A percentile compares a stretch with the other conserved stretches of the same genome.
Evolutionary conservation across 1,140 invertebrate genomes (phyloP).

Genomic region (Varroa destructor): DNA sequence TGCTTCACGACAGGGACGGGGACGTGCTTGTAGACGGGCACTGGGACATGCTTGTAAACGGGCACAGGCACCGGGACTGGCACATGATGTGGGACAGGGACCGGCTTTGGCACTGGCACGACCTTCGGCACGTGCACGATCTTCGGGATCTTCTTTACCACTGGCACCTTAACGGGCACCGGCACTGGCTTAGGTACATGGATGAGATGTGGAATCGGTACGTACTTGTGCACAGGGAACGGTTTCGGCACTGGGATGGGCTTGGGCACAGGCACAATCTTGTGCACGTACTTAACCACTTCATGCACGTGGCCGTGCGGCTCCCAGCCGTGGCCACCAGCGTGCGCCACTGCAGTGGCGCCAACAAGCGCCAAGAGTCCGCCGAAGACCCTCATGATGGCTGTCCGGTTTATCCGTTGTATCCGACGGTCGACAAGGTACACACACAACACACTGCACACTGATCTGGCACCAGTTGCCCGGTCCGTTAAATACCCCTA

Average conservation of each 20-base stretch:
- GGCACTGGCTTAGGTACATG: constrained; percentile 18
- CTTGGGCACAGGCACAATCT: constrained; percentile 21
- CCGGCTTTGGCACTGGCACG: constrained; percentile 22
- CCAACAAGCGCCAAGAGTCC: constrained; percentile 16
- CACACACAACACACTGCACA: constrained; percentile 24
- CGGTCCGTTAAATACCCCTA: constrained; percentile 20
- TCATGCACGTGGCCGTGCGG: constrained; percentile 27
- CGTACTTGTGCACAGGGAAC: constrained; percentile 12
- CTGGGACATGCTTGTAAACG: constrained; percentile 27
- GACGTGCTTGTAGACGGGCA: constrained; percentile 27
- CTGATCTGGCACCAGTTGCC: constrained; percentile 4
- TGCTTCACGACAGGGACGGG: constrained; percentile 22
- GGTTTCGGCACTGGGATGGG: constrained; percentile 25
- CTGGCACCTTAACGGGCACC: constrained; percentile 24
- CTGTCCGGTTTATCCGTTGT: constrained; percentile 7
- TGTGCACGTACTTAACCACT: constrained; percentile 27
- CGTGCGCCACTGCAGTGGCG: constrained; percentile 10
- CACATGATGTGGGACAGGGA: constrained; percentile 24
- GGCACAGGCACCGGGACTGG: constrained; percentile 27
- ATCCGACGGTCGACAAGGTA: constrained; percentile 12
- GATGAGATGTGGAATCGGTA: constrained; percentile 8
- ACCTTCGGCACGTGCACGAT: constrained; percentile 24
- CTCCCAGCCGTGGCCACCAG: constrained; percentile 28
- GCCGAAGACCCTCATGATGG: constrained; percentile 19
- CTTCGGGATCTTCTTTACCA: constrained; percentile 24